Base-by-base conservation (phyloP, 1,140 invertebrate species). In the Neodiprion virginianus region DNA sequence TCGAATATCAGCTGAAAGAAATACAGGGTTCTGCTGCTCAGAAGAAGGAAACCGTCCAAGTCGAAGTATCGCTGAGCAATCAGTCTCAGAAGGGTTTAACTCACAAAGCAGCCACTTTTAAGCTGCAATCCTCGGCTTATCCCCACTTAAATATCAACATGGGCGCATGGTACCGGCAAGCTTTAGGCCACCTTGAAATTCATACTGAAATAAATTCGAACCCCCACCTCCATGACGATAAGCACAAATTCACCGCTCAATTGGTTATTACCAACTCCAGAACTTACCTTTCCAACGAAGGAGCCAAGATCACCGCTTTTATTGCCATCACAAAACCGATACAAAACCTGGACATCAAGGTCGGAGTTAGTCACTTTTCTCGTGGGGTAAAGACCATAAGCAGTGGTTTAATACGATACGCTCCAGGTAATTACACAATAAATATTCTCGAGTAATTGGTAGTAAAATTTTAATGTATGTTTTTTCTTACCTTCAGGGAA, bases 121-220 rank as follows among this genome's bases (percentile, higher is more conserved):
- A 92, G 50, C 84, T 96, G 65, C 89, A 92, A 23, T 94, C 93
- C 10, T 92, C 93, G 0, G 93, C 94, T 0, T 95, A 96, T 89
- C 93, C 94, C 0, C 90, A 92, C 70, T 90, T 94, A 8, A 95
- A 96, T 82, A 92, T 94, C 71, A 91, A 92, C 48, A 86, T 93
- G n/a, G 90, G 91, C 9, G 82, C 92, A 0, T 92, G 89, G 81
- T 93, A 93, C 81, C 88, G 92, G 81, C 89, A 89, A 81, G 89
- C 89, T 0, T 80, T 89, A 14, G 90, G 89, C 10, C 91, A 91
- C 72, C 79, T 91, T 8, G 91, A 92, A 75, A 82, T 89, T 28
- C 87, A 89, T 71, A 78, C 89, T 1, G 89, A 90, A 72, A 83
- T 91, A 1, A 89, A 90, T 72, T 86, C 88, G 4, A 89, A 87